Base-by-base conservation (phyloP, 2,888 invertebrate species). In the Frankliniella intonsa region DNA sequence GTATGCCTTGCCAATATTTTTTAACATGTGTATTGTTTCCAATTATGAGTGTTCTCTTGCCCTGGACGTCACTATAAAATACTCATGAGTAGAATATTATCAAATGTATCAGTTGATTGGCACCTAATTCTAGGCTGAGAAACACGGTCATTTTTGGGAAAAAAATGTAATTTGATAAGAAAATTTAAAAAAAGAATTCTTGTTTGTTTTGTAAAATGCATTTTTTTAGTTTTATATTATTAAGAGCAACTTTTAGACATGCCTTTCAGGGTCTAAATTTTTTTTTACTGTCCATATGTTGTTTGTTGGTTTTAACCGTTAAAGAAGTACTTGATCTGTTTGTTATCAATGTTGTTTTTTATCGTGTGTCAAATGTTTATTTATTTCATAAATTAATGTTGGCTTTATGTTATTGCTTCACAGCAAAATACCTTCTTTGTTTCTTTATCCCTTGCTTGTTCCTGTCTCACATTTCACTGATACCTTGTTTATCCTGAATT, bases 191-290 rank as follows among this genome's bases (percentile, higher is more conserved):
- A 55, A 55, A 55, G 1, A 14, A 5, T 7, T 3, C n/a, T 14
- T 14, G n/a, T 76, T 76, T 76, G 69, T 76, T 76, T 76, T n/a
- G 25, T 76, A 22, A 76, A 22, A 25, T 76, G 69, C n/a, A 62
- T 62, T 17, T 62, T 62, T 62, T 62, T 7, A 19, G 17, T 62
- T n/a, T 19, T n/a, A 19, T 62, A 19, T n/a, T 62, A 62, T 14
- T 17, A 62, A 19, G n/a, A 62, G 22, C 19, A 69, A 25, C 11
- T 25, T 22, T 76, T 76, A 76, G 22, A n/a, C 69, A 22, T 76
- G 69, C 69, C 69, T 25, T 76, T 22, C 9, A 25, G n/a, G 69
- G 69, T 22, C 25, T 9, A 25, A 12, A 76, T 19, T 22, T n/a
- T 69, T 69, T 69, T 22, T 22, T 69, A 69, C 22, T 11, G 22